Evolutionary conservation across 2,888 invertebrate genomes (phyloP).

Genomic region (Erebia palarica): DNA sequence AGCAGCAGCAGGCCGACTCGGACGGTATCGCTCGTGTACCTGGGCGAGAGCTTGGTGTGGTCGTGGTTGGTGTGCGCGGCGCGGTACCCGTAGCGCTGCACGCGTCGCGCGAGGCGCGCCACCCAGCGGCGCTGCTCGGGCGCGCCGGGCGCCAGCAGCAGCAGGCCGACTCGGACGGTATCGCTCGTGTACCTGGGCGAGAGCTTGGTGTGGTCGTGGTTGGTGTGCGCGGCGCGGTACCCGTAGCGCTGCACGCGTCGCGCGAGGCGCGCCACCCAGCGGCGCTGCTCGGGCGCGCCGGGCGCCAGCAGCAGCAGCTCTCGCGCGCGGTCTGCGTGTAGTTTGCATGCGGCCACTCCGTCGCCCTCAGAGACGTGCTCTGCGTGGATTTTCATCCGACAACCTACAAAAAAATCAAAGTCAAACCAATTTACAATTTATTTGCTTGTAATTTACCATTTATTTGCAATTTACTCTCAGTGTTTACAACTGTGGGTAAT

Average conservation of each 20-base stretch:
- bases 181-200: slow-evolving; percentile 52
- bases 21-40: slow-evolving; percentile 46
- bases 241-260: slow-evolving; percentile 96
- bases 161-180: background rate
- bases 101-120: slow-evolving; percentile 86
- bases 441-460: no score
- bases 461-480: background rate
- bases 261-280: slow-evolving; percentile 95
- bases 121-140: no score
- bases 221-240: slow-evolving; percentile 93
- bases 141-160: no score
- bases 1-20: background rate
- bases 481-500: background rate
- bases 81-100: slow-evolving; percentile 96
- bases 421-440: no score
- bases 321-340: slow-evolving; percentile 97
- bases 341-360: slow-evolving; percentile 97
- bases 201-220: slow-evolving; percentile 77
- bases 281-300: slow-evolving; percentile 93
- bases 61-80: slow-evolving; percentile 88
- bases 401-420: slow-evolving; percentile 82
- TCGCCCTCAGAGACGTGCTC: slow-evolving; percentile 93
- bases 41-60: slow-evolving; percentile 73
- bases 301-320: slow-evolving; percentile 95
- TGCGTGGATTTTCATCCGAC: slow-evolving; percentile 98